A percentile compares a stretch with the other conserved stretches of the same genome.
phyloP scores from a whole-genome alignment of 2,797 vertebrate species.

The Bradypodion ventrale region DNA sequence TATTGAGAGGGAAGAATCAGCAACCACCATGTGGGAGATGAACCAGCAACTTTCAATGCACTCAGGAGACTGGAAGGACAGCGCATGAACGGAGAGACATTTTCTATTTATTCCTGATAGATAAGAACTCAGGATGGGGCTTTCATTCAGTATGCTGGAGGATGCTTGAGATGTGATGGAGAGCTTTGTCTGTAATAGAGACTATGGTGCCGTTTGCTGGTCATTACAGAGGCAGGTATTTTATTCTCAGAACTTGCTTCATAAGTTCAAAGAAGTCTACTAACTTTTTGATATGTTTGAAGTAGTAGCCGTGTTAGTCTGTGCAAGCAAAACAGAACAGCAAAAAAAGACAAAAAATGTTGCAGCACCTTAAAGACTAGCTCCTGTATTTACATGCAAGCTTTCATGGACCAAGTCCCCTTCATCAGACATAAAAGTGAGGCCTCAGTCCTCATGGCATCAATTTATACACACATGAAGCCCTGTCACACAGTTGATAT shows the following conservation, averaged over 20 bases:
- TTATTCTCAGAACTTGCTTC: not conserved
- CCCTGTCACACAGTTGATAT: too few species aligned
- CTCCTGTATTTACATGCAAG: too few species aligned
- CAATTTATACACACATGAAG: too few species aligned
- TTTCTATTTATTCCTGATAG: not conserved
- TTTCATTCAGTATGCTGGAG: not conserved
- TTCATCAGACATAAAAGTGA: too few species aligned
- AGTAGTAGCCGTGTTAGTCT: too few species aligned
- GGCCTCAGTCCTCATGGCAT: too few species aligned
- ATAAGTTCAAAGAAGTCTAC: not conserved
- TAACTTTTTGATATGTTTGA: not conserved
- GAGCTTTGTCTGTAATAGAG: not conserved
- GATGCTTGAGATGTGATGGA: not conserved
- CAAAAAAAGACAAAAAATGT: too few species aligned
- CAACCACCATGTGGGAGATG: not conserved
- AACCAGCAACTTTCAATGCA: not conserved
- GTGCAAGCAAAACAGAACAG: too few species aligned
- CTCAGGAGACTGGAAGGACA: not conserved
- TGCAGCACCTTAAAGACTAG: too few species aligned
- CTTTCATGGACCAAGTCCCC: too few species aligned
- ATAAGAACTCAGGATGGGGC: too few species aligned
- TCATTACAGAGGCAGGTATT: not conserved
- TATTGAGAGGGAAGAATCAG: not conserved
- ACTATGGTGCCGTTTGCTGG: not conserved
- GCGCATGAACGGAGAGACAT: not conserved